Base-by-base conservation (phyloP, 2,888 invertebrate genomes). In the Megastigmus dorsalis region DNA sequence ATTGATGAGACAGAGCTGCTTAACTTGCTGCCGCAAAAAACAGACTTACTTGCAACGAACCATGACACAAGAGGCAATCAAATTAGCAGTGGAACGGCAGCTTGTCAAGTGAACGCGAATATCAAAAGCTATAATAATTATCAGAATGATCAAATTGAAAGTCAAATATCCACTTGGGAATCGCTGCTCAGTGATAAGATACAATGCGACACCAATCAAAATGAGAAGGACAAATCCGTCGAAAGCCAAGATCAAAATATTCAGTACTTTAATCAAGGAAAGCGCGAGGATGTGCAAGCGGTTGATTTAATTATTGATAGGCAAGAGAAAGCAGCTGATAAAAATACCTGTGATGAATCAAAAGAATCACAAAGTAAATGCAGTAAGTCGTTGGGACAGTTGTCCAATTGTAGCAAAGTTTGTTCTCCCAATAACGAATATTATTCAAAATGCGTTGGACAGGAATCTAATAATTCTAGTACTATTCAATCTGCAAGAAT, bases 401-500 rank as follows among this genome's bases (percentile, higher is more conserved):
- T 43, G n/a, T 20, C 75, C 20, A 62, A 62, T 43, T 52, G 28
- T 30, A 68, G 23, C 41, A 75, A 59, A 43, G n/a, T 57, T 30
- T 28, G 60, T 43, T 4, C n/a, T 36, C 3, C 52, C 28, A 33
- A 15, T 36, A 33, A 26, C n/a, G 63, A 63, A 43, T 62, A 50
- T 45, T n/a, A 30, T 26, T 36, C 13, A 9, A 45, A 62, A 13
- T 5, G 10, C 38, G 6, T 43, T 41, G 30, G n/a, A 6, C 68
- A 67, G n/a, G 63, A 69, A 54, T 59, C 65, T 20, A 50, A 23
- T 41, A 50, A 43, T 38, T 26, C 76, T 33, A 81, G 80, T 52
- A 80, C 79, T 30, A 65, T 80, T 38, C 80, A 82, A 52, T 77
- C 71, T 74, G 73, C 67, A 10, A 79, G 78, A 18, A 77, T 80